These are phyloP conservation scores for Tetramorium simillimum DNA, from an alignment of 1,140 invertebrate species.

Conservation along the genomic window DNA sequence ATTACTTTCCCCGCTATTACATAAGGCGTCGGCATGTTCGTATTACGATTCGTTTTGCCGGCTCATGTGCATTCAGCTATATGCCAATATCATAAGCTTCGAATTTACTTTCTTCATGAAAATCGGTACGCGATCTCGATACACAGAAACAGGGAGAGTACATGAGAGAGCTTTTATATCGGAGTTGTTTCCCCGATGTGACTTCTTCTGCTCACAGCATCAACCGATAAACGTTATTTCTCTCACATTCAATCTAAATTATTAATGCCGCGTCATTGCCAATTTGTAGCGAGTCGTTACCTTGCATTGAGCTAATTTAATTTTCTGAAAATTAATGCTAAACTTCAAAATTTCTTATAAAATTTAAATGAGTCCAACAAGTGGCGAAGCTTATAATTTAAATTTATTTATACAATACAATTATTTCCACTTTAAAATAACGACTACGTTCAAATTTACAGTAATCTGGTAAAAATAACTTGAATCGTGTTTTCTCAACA, in stretches of 20 bases:
- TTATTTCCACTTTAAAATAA: not conserved
- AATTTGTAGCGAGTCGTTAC: not conserved
- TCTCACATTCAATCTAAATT: conserved; percentile 19
- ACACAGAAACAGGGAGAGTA: not conserved
- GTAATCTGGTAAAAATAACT: not conserved
- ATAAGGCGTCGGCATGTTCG: conserved; percentile 57
- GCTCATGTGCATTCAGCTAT: conserved; percentile 37
- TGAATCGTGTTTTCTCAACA: not conserved
- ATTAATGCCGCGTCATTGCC: conserved; percentile 12
- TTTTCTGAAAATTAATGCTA: not conserved
- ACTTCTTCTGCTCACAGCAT: conserved; percentile 3
- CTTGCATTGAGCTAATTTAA: not conserved
- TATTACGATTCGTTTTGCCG: conserved; percentile 58
- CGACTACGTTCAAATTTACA: not conserved
- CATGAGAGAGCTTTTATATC: conserved; percentile 15
- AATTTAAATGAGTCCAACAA: not conserved
- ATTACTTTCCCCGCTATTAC: conserved; percentile 63
- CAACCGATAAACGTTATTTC: conserved; percentile 49
- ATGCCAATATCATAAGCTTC: conserved; percentile 60
- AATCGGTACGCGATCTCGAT: conserved; percentile 58
- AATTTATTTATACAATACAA: not conserved
- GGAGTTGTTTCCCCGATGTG: conserved; percentile 19
- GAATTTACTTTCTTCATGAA: conserved; percentile 61
- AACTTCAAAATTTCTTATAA: not conserved
- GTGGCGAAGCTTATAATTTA: not conserved